Evolutionary conservation across 2,797 vertebrate genomes (phyloP).

Genomic region (Gadopsis bispinosus): DNA sequence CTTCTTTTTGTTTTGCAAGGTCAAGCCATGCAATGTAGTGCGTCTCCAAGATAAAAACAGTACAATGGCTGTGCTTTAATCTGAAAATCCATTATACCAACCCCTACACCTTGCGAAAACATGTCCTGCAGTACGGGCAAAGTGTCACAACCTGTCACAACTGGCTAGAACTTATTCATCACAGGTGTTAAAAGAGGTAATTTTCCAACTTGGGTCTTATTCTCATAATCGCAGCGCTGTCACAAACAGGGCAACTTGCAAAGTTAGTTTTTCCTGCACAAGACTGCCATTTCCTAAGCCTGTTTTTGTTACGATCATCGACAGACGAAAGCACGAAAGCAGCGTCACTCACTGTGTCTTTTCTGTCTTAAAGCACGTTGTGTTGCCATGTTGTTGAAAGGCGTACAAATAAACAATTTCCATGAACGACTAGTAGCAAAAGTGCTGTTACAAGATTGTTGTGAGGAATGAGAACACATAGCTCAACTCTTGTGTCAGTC

Average conservation of each 20-base stretch:
- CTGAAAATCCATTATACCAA: not conserved
- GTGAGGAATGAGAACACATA: slow-evolving; percentile 5
- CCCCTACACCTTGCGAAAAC: not conserved
- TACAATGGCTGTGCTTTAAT: not conserved
- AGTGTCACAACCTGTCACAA: not conserved
- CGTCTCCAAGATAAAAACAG: not conserved
- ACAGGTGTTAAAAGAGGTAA: not conserved
- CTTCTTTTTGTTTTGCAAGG: not conserved
- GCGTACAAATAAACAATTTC: too few relatives aligned
- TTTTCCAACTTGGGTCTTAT: not conserved
- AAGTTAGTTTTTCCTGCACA: too few relatives aligned
- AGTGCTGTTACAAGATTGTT: not conserved
- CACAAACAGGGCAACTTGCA: too few relatives aligned
- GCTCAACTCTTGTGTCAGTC: slow-evolving; percentile 2
- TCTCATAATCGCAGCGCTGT: not conserved
- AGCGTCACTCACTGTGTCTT: too few relatives aligned
- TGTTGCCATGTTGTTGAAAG: too few relatives aligned
- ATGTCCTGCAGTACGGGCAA: not conserved
- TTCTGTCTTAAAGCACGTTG: too few relatives aligned
- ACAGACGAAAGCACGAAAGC: too few relatives aligned
- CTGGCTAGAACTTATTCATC: not conserved
- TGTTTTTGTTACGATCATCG: too few relatives aligned
- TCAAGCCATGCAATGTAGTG: not conserved
- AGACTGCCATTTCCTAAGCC: too few relatives aligned
- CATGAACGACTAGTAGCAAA: not conserved